Evolutionary conservation across 2,888 invertebrate species (phyloP), one percentile per base, ranked within the genome.

Genomic region (Chymomyza fuscimana): DNA sequence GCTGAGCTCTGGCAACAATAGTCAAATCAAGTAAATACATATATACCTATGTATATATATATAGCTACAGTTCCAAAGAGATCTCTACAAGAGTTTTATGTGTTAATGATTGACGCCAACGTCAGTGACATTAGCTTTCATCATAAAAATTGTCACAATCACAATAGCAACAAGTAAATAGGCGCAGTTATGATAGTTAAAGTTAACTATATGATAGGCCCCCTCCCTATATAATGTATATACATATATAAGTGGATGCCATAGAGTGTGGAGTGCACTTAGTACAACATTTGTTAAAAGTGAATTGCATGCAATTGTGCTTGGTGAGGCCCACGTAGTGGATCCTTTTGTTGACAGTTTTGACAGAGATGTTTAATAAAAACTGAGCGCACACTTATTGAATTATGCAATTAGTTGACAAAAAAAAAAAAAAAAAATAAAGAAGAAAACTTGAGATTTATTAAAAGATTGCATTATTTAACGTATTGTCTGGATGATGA

Each of bases 331-430:
- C 50, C 60, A 56, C 19, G 2, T 15, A 2, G 22, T 15, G 22
- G 25, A 12, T 58, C 65, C 70, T 65, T 70, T 70, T 72, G 63
- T 71, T 69, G 32, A 29, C 62, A 19, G 29, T 6, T 40, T n/a
- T 19, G 52, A 54, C 7, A 54, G 52, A 54, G 52, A 16, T 51
- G 51, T 12, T 51, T 15, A 25, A 25, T 25, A 25, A 19, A 54
- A 29, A 54, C 66, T 6, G 19, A 52, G 54, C 71, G 60, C n/a
- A 61, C 74, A 78, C 75, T 83, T 88, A 86, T 88, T 88, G 82
- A 88, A 88, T 83, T 83, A 83, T 83, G 82, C 88, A 88, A 83
- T 83, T 83, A 85, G 88, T 84, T 70, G 40, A 46, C 40, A 46
- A 46, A 6, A 32, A 32, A 32, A 3, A 46, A 46, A 6, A 32